Conservation (phyloP, 2,113 vertebrate genomes). For the Pangasianodon hypophthalmus region DNA sequence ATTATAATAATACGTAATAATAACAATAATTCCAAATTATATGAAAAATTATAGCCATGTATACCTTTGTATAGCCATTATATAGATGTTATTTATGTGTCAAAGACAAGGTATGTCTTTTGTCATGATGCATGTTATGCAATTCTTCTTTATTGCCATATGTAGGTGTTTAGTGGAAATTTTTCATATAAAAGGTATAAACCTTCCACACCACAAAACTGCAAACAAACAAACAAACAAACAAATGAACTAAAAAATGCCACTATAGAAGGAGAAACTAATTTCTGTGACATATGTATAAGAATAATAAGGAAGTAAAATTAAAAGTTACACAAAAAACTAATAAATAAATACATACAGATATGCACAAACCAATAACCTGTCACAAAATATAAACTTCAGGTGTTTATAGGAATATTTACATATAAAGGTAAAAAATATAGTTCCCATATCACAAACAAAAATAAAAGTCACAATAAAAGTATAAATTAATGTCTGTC, state of each 20-base stretch:
- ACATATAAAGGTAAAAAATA: neutral
- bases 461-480: neutral
- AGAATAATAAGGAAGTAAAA: neutral
- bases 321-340: neutral
- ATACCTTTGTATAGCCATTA: neutral
- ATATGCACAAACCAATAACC: neutral
- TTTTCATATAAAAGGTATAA: neutral
- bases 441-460: conserved; percentile 20
- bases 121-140: neutral
- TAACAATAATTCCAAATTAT: neutral
- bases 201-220: neutral
- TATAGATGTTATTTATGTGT: neutral
- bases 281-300: neutral
- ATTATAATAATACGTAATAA: neutral
- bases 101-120: neutral
- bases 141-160: neutral
- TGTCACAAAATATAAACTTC: neutral
- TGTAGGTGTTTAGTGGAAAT: neutral
- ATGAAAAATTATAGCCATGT: neutral
- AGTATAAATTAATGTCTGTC: neutral
- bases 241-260: neutral
- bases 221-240: conserved; percentile 31
- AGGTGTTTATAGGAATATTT: neutral
- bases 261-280: neutral
- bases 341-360: neutral